phyloP scores from a whole-genome alignment of 1,140 invertebrate genomes.

The Eriosoma lanigerum region DNA sequence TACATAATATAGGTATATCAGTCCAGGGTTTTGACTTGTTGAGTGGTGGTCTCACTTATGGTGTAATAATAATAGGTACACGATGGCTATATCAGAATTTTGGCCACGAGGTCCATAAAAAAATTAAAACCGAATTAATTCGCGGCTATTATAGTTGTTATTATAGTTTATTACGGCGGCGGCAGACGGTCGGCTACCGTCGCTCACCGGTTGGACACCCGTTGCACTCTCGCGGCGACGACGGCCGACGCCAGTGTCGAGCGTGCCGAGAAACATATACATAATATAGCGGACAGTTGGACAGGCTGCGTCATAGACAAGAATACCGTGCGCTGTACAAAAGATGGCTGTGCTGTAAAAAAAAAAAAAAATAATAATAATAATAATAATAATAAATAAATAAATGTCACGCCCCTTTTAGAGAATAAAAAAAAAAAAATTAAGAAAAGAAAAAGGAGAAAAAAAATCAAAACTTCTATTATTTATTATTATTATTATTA shows the following conservation, averaged over 20 bases:
- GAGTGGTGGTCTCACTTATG: too few species aligned
- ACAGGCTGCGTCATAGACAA: too few species aligned
- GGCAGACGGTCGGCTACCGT: neutral
- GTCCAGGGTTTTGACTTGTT: too few species aligned
- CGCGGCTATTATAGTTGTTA: too few species aligned
- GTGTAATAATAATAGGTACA: too few species aligned
- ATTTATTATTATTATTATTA: neutral
- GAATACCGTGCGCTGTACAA: constrained; percentile 47
- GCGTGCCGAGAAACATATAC: constrained; percentile 1
- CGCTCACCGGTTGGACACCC: neutral
- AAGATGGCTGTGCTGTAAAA: constrained; percentile 51
- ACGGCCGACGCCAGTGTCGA: neutral
- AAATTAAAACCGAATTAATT: too few species aligned
- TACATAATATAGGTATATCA: too few species aligned
- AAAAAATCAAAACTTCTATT: constrained; percentile 10
- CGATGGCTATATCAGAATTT: too few species aligned
- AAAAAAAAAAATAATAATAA: constrained; percentile 42
- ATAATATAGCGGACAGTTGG: constrained; percentile 42
- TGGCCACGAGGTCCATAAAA: too few species aligned
- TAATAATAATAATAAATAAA: constrained; percentile 35
- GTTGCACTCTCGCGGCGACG: neutral
- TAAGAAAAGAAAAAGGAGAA: constrained; percentile 10
- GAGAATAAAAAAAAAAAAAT: constrained; percentile 40
- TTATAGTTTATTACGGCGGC: neutral
- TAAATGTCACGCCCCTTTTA: constrained; percentile 51